Evolutionary conservation across 2,888 invertebrate species (phyloP).

Genomic region (Punctoribates punctum): DNA sequence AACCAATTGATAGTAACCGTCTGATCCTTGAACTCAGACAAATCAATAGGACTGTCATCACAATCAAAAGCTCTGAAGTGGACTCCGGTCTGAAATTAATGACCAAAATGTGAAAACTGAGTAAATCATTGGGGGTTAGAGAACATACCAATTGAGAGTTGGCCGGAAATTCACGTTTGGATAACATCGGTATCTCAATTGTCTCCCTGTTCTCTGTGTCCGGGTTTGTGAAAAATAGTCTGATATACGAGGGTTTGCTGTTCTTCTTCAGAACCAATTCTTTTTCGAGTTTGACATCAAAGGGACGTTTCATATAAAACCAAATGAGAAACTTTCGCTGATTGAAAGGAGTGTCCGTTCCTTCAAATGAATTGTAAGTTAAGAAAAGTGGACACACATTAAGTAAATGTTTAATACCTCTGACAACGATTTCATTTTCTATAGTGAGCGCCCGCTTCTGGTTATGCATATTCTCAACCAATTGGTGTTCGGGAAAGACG

Average conservation of each 20-base stretch:
- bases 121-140: too few relatives aligned
- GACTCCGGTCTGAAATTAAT: neutral
- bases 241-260: neutral
- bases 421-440: neutral
- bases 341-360: too few relatives aligned
- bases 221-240: neutral
- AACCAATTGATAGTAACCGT: neutral
- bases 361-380: neutral
- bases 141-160: neutral
- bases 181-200: neutral
- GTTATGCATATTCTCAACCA: neutral
- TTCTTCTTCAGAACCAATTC: neutral
- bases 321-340: neutral
- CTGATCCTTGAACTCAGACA: neutral
- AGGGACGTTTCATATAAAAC: neutral
- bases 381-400: neutral
- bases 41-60: neutral
- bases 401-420: neutral
- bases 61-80: neutral
- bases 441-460: neutral
- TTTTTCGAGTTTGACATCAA: neutral
- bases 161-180: conserved; percentile 1
- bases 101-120: too few relatives aligned
- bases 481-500: neutral
- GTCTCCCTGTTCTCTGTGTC: neutral